Conservation (phyloP, 2,888 invertebrate genomes). For the Nymphalis polychloros region DNA sequence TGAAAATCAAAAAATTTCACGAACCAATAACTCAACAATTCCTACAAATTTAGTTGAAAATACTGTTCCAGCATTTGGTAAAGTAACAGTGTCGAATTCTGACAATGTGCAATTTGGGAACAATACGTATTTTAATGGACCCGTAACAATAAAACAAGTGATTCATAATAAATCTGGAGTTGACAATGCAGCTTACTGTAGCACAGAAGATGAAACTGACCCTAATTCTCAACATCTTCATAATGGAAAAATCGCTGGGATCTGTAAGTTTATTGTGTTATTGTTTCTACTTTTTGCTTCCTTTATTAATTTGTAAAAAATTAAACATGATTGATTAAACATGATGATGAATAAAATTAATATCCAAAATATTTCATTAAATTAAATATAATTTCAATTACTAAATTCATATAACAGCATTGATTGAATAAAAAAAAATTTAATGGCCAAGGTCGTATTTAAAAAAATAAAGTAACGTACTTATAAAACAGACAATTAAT, state of each 20-base stretch:
- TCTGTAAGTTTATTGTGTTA: slow-evolving; percentile 27
- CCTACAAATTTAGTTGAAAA: slow-evolving; percentile 52
- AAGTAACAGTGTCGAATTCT: slow-evolving; percentile 85
- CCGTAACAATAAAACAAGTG: slow-evolving; percentile 89
- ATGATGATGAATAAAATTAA: too few relatives aligned
- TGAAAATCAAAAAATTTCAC: slow-evolving; percentile 44
- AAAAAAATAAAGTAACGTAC: too few relatives aligned
- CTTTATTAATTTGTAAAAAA: too few relatives aligned
- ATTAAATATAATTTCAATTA: too few relatives aligned
- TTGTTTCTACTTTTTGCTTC: too few relatives aligned
- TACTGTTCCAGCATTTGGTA: slow-evolving; percentile 70
- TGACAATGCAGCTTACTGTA: slow-evolving; percentile 60
- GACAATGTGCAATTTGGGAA: slow-evolving; percentile 89
- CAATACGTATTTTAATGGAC: slow-evolving; percentile 88
- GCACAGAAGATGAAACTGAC: slow-evolving; percentile 45
- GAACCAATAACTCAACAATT: slow-evolving; percentile 46
- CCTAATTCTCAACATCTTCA: not conserved
- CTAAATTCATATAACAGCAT: too few relatives aligned
- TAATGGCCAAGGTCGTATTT: too few relatives aligned
- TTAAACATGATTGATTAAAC: too few relatives aligned
- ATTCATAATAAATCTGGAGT: slow-evolving; percentile 74
- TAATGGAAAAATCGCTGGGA: slow-evolving; percentile 18
- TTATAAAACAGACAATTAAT: too few relatives aligned
- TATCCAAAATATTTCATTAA: too few relatives aligned
- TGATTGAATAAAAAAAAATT: too few relatives aligned